Conservation (phyloP, 1,140 invertebrate species). For the Drosophila setifemur region DNA sequence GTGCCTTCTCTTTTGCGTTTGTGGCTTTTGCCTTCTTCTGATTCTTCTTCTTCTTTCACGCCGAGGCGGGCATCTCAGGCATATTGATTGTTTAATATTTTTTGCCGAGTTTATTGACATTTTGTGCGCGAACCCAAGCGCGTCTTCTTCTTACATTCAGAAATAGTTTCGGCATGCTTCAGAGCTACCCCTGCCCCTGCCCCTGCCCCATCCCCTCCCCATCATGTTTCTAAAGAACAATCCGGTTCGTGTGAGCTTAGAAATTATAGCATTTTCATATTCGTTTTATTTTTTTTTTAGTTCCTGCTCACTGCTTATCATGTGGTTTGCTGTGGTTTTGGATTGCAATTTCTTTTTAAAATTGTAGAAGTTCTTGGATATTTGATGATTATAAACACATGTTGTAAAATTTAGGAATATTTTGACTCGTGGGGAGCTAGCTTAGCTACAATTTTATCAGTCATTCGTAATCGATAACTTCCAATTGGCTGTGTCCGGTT, state of each 20-base stretch:
- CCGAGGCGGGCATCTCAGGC: slow-evolving; percentile 28
- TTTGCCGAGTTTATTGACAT: slow-evolving; percentile 74
- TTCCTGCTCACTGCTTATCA: neutral
- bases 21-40: slow-evolving; percentile 38
- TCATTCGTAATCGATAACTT: too few relatives aligned
- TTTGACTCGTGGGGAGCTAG: too few relatives aligned
- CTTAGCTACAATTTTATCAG: neutral
- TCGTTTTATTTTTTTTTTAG: slow-evolving; percentile 1
- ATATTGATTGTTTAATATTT: slow-evolving; percentile 72
- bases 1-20: slow-evolving; percentile 32
- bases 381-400: too few relatives aligned
- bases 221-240: neutral
- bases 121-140: slow-evolving; percentile 44
- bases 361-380: too few relatives aligned
- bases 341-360: too few relatives aligned
- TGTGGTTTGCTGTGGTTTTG: too few relatives aligned
- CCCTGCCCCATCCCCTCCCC: neutral
- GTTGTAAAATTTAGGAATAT: too few relatives aligned
- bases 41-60: slow-evolving; percentile 34
- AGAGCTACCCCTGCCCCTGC: slow-evolving; percentile 6
- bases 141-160: slow-evolving; percentile 18
- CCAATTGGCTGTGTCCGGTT: too few relatives aligned
- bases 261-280: slow-evolving; percentile 7
- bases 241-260: slow-evolving; percentile 28
- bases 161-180: slow-evolving; percentile 57